Evolutionary conservation across 37 sponge, comb jelly and placozoan species (phyloP).

Genomic region (Crambe crambe): DNA sequence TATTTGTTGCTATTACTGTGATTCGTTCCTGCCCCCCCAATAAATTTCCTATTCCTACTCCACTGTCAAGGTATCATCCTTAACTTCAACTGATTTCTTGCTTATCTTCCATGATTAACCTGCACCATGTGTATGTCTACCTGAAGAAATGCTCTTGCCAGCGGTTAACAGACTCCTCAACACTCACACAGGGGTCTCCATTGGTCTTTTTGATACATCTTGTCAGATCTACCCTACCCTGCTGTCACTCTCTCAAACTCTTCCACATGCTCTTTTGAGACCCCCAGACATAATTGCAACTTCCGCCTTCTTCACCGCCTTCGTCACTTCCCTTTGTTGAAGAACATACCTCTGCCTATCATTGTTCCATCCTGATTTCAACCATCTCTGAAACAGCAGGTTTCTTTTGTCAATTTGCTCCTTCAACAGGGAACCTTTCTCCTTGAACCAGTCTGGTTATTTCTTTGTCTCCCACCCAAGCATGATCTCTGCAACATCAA

Average conservation of each 20-base stretch:
- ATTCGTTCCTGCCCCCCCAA: no score
- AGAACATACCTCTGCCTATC: slow-evolving; percentile 28
- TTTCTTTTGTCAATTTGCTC: slow-evolving; percentile 22
- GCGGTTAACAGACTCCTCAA: slow-evolving; percentile 6
- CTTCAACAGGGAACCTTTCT: slow-evolving; percentile 9
- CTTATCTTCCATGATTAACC: no score
- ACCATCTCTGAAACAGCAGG: slow-evolving; percentile 26
- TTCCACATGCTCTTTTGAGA: slow-evolving; percentile 5
- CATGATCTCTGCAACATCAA: slow-evolving; percentile 21
- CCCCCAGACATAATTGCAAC: slow-evolving; percentile 10
- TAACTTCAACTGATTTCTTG: no score
- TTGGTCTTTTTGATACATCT: neutral
- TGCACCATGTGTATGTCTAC: no score
- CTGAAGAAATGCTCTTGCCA: slow-evolving; percentile 20
- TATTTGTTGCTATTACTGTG: no score
- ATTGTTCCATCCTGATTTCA: neutral
- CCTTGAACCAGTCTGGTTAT: slow-evolving; percentile 38
- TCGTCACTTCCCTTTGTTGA: slow-evolving; percentile 29
- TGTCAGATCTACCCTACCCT: neutral
- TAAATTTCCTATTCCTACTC: no score
- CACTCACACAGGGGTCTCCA: slow-evolving; percentile 14
- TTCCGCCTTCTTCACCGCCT: neutral
- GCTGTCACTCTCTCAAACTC: neutral
- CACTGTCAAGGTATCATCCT: no score
- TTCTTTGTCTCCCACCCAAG: slow-evolving; percentile 30